These are phyloP conservation scores for Epistrophe grossulariae DNA, from an alignment of 2,888 invertebrate genomes.

Conservation along the genomic window DNA sequence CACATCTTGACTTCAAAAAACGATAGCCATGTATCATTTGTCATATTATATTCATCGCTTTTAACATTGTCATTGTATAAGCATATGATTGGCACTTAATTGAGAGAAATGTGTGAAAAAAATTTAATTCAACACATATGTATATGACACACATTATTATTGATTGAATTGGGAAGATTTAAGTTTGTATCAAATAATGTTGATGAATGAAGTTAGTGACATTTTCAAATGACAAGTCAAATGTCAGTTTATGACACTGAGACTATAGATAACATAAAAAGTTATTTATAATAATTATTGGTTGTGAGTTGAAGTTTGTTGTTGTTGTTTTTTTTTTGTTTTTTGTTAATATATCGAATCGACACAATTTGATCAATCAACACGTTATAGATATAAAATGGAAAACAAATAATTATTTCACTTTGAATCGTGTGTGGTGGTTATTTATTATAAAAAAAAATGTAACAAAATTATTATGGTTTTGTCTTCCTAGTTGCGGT, in stretches of 20 bases:
- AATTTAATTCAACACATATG: neutral
- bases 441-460: neutral
- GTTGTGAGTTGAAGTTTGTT: neutral
- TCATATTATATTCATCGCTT: slow-evolving; percentile 11
- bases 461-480: slow-evolving; percentile 3
- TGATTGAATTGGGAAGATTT: slow-evolving; percentile 21
- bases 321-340: too few species aligned
- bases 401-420: neutral
- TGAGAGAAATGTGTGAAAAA: slow-evolving; percentile 19
- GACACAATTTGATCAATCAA: slow-evolving; percentile 27
- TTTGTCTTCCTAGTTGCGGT: slow-evolving; percentile 19
- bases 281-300: slow-evolving; percentile 15
- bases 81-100: slow-evolving; percentile 35
- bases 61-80: neutral
- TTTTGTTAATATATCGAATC: neutral
- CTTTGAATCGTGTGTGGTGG: neutral
- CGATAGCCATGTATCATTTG: slow-evolving; percentile 27
- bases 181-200: neutral
- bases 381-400: neutral
- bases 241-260: slow-evolving; percentile 29
- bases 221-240: slow-evolving; percentile 11
- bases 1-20: slow-evolving; percentile 13
- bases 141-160: slow-evolving; percentile 7
- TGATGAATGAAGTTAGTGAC: slow-evolving; percentile 22
- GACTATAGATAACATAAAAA: neutral